Conservation (phyloP, 2,888 invertebrate species). For the Polia nebulosa region DNA sequence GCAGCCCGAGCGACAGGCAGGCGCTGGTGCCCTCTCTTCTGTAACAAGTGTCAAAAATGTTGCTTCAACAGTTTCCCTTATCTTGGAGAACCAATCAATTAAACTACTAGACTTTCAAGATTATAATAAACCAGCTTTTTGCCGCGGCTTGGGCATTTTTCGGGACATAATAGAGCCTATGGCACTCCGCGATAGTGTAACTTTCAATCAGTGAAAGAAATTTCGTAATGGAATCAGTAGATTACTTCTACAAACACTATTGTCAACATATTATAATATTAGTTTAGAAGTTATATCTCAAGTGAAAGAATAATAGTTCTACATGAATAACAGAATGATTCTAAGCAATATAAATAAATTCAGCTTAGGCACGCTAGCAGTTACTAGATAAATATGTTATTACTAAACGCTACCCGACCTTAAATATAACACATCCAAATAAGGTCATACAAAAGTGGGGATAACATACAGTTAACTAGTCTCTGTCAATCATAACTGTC, state of each 20-base stretch:
- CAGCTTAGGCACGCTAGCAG: not conserved
- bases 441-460: too few relatives aligned
- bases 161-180: not conserved
- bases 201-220: not conserved
- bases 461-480: not conserved
- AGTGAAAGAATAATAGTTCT: not conserved
- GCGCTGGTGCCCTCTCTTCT: conserved; percentile 51
- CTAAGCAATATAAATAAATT: not conserved
- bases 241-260: too few relatives aligned
- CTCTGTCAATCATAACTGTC: not conserved
- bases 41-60: conserved; percentile 59
- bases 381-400: not conserved
- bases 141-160: not conserved
- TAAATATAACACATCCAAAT: not conserved
- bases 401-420: not conserved
- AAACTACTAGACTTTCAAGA: not conserved
- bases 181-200: not conserved
- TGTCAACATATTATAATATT: not conserved
- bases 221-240: not conserved
- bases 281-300: not conserved
- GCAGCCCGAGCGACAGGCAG: conserved; percentile 50
- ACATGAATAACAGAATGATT: not conserved
- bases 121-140: not conserved
- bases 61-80: not conserved
- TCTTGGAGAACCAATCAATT: not conserved